A percentile compares a stretch with the other conserved stretches of the same genome.
Evolutionary conservation across 2,797 vertebrate species (phyloP).

Genomic region (Smutsia temminckii): DNA sequence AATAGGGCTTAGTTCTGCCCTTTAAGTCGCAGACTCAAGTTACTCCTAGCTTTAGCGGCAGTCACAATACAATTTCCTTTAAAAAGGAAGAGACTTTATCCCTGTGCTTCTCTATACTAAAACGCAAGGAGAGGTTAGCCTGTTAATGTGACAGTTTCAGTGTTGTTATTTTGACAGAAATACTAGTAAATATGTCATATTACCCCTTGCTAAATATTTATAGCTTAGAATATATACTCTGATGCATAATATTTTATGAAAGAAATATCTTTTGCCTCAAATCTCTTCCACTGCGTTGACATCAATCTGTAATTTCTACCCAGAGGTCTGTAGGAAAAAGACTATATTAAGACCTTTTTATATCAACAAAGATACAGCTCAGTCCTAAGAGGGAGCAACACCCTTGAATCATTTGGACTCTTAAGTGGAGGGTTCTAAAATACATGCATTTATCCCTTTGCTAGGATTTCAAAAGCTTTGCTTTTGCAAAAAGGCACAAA

Average conservation of each 20-base stretch:
- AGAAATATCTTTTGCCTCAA: slow-evolving; percentile 19
- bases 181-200: slow-evolving; percentile 50
- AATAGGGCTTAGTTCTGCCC: background rate
- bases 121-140: background rate
- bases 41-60: background rate
- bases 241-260: background rate
- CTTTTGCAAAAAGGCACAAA: background rate
- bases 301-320: background rate
- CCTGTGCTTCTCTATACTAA: background rate
- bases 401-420: background rate
- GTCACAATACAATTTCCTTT: background rate
- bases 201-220: slow-evolving; percentile 69
- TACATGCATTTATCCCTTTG: background rate
- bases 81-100: background rate
- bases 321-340: background rate
- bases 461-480: background rate
- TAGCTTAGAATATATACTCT: background rate
- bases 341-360: background rate
- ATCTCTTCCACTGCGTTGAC: background rate
- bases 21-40: background rate
- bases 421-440: background rate
- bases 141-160: slow-evolving; percentile 9
- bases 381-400: background rate
- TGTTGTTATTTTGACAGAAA: slow-evolving; percentile 49
- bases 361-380: slow-evolving; percentile 36